These are phyloP conservation scores for Eubasilissa regina DNA, from an alignment of 1,140 invertebrate species.

Conservation along the genomic window DNA sequence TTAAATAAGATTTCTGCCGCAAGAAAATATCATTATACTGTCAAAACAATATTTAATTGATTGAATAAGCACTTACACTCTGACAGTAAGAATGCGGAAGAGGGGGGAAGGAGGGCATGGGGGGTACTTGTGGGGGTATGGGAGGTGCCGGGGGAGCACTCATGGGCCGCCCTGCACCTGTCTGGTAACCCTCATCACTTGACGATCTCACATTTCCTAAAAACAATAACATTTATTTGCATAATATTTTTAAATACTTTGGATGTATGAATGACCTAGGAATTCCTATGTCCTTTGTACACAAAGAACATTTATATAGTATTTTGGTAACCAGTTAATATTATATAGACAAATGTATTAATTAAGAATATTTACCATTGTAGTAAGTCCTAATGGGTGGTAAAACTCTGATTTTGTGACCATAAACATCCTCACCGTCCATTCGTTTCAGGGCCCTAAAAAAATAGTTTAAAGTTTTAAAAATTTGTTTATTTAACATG, in stretches of 20 bases:
- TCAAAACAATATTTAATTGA: too few species aligned
- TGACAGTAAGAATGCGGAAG: constrained; percentile 37
- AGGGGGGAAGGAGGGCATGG: constrained; percentile 51
- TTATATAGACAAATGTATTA: background rate
- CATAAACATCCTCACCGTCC: constrained; percentile 88
- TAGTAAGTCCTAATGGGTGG: constrained; percentile 51
- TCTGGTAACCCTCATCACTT: constrained; percentile 72
- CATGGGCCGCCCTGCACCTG: constrained; percentile 60
- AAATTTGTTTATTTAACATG: too few species aligned
- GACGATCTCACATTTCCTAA: constrained; percentile 60
- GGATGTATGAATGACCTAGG: too few species aligned
- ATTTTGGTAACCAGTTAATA: too few species aligned
- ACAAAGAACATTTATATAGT: too few species aligned
- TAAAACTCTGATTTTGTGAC: constrained; percentile 77
- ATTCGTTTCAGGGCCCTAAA: constrained; percentile 87
- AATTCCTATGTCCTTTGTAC: background rate
- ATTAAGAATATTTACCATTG: constrained; percentile 37
- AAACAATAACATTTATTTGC: too few species aligned
- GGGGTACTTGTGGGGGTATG: constrained; percentile 28
- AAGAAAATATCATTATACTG: too few species aligned
- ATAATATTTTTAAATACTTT: too few species aligned
- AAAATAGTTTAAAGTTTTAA: too few species aligned
- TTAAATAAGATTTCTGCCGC: too few species aligned
- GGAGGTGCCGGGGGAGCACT: constrained; percentile 48
- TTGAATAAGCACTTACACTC: constrained; percentile 25